Evolutionary conservation across 1,140 invertebrate genomes (phyloP).

Genomic region (Drosophila insularis): DNA sequence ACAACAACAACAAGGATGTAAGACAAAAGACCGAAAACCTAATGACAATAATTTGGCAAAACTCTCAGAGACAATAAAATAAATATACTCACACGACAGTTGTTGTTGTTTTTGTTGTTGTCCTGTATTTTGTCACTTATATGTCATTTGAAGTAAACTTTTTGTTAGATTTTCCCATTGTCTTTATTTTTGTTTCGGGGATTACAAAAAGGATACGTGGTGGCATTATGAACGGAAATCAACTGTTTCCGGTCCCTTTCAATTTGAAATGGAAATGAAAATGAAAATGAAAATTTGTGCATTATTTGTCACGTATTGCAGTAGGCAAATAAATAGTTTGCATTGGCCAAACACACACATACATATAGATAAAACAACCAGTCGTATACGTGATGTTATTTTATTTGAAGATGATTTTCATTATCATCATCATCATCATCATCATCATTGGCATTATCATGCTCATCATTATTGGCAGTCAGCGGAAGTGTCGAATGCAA

Average conservation of each 20-base stretch:
- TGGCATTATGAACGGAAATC: constrained; percentile 45
- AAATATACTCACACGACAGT: constrained; percentile 62
- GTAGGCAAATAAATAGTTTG: constrained; percentile 61
- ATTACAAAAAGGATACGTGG: constrained; percentile 50
- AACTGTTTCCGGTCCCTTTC: constrained; percentile 48
- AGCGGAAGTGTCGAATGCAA: constrained; percentile 53
- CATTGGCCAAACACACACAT: constrained; percentile 39
- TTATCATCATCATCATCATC: constrained; percentile 22
- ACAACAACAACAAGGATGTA: too few relatives aligned
- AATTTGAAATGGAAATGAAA: constrained; percentile 29
- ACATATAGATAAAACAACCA: not conserved
- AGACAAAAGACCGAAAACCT: constrained; percentile 39
- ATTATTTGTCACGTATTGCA: constrained; percentile 73
- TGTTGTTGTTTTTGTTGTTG: not conserved
- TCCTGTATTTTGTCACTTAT: constrained; percentile 60
- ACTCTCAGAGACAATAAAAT: constrained; percentile 74
- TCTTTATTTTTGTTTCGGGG: constrained; percentile 37
- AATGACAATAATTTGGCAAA: constrained; percentile 78
- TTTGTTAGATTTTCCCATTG: constrained; percentile 53
- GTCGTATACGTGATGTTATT: constrained; percentile 75
- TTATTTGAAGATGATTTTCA: constrained; percentile 41
- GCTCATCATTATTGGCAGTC: constrained; percentile 41
- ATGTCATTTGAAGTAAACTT: constrained; percentile 64
- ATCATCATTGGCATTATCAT: not conserved
- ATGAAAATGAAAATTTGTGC: constrained; percentile 48